phyloP scores from a whole-genome alignment of 2,888 invertebrate species.

The Megalurothrips usitatus region DNA sequence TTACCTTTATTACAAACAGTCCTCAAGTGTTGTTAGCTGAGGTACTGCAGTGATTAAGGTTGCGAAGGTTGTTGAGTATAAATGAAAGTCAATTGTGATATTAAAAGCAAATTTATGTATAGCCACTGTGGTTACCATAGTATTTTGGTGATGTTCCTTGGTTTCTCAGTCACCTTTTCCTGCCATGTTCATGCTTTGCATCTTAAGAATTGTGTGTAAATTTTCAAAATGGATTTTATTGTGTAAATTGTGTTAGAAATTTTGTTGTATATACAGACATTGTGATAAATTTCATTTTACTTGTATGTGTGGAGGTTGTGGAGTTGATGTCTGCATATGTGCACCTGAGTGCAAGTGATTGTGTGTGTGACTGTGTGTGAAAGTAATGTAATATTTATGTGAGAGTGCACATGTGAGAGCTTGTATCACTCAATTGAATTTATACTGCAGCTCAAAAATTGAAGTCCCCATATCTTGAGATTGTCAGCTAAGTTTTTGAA shows the following conservation, averaged over 20 bases:
- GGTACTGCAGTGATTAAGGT: not conserved
- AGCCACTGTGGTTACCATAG: conserved; percentile 21
- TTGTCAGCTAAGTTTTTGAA: not conserved
- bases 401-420: no score
- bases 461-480: not conserved
- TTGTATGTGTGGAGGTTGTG: not conserved
- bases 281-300: not conserved
- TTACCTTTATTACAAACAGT: not conserved
- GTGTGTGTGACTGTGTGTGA: not conserved
- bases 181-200: conserved; percentile 22
- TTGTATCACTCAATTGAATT: not conserved
- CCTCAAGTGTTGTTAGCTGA: not conserved
- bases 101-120: conserved; percentile 18
- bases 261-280: conserved; percentile 9
- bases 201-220: not conserved
- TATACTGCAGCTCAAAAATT: not conserved
- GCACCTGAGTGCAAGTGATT: not conserved
- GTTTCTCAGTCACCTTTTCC: conserved; percentile 12
- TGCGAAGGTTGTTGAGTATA: not conserved
- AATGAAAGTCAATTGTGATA: conserved; percentile 11
- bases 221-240: not conserved
- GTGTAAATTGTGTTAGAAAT: not conserved
- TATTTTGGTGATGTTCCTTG: conserved; percentile 26
- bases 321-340: not conserved
- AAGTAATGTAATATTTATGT: no score